Evolutionary conservation across 2,113 vertebrate species (phyloP), one percentile per base, ranked within the genome.

Genomic region (Psephotus haematonotus): DNA sequence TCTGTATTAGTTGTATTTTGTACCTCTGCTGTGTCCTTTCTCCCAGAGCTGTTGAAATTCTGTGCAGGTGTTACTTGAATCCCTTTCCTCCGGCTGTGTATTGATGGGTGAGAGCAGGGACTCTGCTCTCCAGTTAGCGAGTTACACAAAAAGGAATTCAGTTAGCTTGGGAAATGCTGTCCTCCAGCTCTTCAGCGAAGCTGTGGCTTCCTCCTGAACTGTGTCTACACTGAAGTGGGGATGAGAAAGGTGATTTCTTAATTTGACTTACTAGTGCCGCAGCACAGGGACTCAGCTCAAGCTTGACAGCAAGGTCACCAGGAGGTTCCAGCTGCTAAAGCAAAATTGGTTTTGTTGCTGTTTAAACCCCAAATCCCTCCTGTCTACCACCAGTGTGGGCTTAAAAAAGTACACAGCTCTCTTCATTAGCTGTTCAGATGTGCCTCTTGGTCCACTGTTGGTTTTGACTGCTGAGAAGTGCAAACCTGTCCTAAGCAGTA

Each of bases 351-450:
- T 86, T 84, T 85, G 29, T 31, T 82, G 7, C 11, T 80, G 31
- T 62, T 84, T 57, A 80, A 90, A 77, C 82, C 24, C 44, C 52
- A 0, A 49, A 46, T 90, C 35, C 37, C 67, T 93, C 41, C 24
- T 74, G 23, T 29, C 35, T 79, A 8, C 11, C 6, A 41, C 17
- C 22, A 49, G n/a, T 0, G 0, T n/a, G 53, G 67, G 27, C 65
- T 92, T 79, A 55, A 68, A 84, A 55, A 90, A 75, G 17, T 16
- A 10, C 5, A 3, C n/a, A 47, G 5, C 67, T 59, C 15, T 65
- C 27, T 60, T 59, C 57, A 13, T 35, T 23, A 24, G 46, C 55
- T 78, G 22, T 49, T 92, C 81, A 64, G 27, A 9, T 84, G 57
- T 18, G 29, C 52, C 13, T 64, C 13, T 55, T 37, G 74, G 47